Percentiles rank a stretch among this genome's conserved stretches.
Conservation (phyloP, 2,888 invertebrate species). For the Biston stratarius region DNA sequence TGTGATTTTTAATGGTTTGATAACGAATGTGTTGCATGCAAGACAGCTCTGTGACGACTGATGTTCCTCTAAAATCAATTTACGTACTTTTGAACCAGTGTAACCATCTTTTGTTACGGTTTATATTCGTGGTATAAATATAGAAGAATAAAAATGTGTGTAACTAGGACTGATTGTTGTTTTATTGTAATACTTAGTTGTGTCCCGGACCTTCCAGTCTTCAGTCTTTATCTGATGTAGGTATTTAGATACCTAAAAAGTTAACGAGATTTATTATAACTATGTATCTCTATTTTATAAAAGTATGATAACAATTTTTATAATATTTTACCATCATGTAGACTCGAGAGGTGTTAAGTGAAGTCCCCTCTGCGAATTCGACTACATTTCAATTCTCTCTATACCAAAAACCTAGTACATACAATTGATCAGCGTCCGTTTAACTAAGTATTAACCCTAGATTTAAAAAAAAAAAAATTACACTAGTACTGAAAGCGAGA, state of each 20-base stretch:
- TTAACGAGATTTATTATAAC: no score
- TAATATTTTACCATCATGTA: no score
- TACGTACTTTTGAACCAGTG: slow-evolving; percentile 67
- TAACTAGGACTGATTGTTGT: slow-evolving; percentile 79
- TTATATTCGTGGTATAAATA: slow-evolving; percentile 81
- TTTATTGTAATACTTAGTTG: slow-evolving; percentile 59
- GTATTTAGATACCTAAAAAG: neutral
- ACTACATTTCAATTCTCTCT: no score
- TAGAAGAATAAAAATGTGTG: slow-evolving; percentile 84
- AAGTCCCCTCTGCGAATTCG: no score
- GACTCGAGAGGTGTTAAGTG: no score
- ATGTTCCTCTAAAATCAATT: slow-evolving; percentile 78
- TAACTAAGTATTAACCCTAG: no score
- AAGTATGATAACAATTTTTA: no score
- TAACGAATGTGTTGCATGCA: slow-evolving; percentile 74
- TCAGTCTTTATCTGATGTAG: neutral
- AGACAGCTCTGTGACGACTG: slow-evolving; percentile 73
- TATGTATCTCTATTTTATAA: no score
- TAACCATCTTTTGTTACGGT: slow-evolving; percentile 83
- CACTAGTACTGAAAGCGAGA: no score
- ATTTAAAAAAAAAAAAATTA: no score
- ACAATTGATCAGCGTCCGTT: no score
- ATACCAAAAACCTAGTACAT: no score
- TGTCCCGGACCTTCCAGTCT: neutral
- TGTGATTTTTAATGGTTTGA: slow-evolving; percentile 72